Percentiles rank a stretch among this genome's conserved stretches.
Conservation (phyloP, 2,113 vertebrate species). For the Malurus melanocephalus region DNA sequence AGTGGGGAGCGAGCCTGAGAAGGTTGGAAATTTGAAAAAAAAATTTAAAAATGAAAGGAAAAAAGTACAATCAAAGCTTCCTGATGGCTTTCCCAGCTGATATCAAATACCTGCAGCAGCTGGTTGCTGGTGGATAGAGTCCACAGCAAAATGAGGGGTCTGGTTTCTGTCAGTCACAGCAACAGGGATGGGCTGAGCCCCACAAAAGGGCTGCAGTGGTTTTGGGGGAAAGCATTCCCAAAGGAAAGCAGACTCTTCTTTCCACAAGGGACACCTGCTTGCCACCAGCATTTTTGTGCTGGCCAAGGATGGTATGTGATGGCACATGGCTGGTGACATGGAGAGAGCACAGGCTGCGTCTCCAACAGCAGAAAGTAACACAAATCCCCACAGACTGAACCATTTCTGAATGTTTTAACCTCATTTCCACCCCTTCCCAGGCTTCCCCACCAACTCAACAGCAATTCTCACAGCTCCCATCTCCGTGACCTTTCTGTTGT, state of each 20-base stretch:
- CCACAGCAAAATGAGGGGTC: neutral
- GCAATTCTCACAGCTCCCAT: neutral
- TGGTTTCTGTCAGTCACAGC: slow-evolving; percentile 47
- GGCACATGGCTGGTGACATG: neutral
- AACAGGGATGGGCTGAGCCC: neutral
- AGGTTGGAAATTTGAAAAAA: neutral
- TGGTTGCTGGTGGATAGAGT: neutral
- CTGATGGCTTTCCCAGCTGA: neutral
- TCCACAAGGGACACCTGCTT: neutral
- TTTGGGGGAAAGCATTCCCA: neutral
- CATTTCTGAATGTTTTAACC: neutral
- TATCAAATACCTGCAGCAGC: slow-evolving; percentile 6
- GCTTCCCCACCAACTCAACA: neutral
- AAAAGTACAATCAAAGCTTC: neutral
- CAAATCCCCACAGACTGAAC: neutral
- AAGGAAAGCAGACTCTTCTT: neutral
- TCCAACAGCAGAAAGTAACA: neutral
- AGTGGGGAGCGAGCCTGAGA: neutral
- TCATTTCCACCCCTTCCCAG: neutral
- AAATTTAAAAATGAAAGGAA: too few relatives aligned
- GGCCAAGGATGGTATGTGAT: neutral
- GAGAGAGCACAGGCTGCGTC: fast-evolving
- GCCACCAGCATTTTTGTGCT: neutral
- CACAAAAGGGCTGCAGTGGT: neutral
- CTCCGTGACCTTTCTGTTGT: neutral